Evolutionary conservation across 2,113 vertebrate species (phyloP).

Genomic region (Trematocara stigmaticum): DNA sequence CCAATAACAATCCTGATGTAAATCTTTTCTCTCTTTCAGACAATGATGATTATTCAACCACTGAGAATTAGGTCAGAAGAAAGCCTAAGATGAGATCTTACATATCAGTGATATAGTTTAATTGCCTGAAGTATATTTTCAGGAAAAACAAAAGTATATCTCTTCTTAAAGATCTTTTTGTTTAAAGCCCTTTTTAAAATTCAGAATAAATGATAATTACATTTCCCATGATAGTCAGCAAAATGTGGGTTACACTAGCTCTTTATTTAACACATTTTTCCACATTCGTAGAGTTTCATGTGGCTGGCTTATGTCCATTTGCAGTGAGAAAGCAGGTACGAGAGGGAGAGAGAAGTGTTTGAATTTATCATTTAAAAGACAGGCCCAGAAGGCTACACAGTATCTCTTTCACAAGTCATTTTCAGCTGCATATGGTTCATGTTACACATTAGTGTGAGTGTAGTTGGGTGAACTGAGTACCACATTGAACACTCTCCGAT

Average conservation of each 20-base stretch:
- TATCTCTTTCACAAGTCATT: neutral
- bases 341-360: neutral
- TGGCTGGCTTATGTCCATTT: neutral
- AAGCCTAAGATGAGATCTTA: neutral
- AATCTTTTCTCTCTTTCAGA: neutral
- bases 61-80: neutral
- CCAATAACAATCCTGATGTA: neutral
- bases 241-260: neutral
- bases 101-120: neutral
- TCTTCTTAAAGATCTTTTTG: neutral
- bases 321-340: neutral
- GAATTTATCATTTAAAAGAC: neutral
- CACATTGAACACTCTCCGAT: neutral
- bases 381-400: neutral
- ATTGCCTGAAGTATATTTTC: neutral
- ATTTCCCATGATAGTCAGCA: neutral
- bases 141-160: neutral
- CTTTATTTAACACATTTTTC: neutral
- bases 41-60: neutral
- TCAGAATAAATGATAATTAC: neutral
- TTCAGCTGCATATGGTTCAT: neutral
- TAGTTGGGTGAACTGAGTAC: neutral
- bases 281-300: neutral
- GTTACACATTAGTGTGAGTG: neutral
- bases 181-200: neutral